phyloP scores from a whole-genome alignment of 1,140 invertebrate species.

The Zaprionus inermis region DNA sequence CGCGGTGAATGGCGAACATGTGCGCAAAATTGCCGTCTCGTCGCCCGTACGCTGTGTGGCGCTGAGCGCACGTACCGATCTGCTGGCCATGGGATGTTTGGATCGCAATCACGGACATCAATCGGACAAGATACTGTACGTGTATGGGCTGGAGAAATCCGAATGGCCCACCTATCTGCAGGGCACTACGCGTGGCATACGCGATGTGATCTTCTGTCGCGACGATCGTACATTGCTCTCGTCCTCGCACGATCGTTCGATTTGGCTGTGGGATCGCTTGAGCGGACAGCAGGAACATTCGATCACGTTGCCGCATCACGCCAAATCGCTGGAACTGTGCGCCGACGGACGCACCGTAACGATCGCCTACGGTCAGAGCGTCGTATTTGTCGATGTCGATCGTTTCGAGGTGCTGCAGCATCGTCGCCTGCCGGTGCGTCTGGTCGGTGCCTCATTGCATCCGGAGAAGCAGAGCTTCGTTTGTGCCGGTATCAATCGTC shows the following conservation, averaged over 20 bases:
- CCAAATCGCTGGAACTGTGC: slow-evolving; percentile 95
- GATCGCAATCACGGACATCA: slow-evolving; percentile 16
- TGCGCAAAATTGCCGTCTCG: slow-evolving; percentile 94
- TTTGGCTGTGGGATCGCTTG: slow-evolving; percentile 92
- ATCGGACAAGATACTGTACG: slow-evolving; percentile 91
- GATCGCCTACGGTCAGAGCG: slow-evolving; percentile 90
- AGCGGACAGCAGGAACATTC: slow-evolving; percentile 91
- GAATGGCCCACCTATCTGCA: slow-evolving; percentile 84
- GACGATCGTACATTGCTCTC: slow-evolving; percentile 92
- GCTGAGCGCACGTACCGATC: slow-evolving; percentile 85
- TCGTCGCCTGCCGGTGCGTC: slow-evolving; percentile 91
- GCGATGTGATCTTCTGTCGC: slow-evolving; percentile 87
- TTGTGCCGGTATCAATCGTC: slow-evolving; percentile 96
- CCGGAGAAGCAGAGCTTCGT: slow-evolving; percentile 95
- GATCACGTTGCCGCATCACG: slow-evolving; percentile 91
- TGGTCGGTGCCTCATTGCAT: slow-evolving; percentile 96
- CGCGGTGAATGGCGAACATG: slow-evolving; percentile 93
- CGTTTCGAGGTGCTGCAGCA: slow-evolving; percentile 92
- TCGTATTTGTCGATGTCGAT: slow-evolving; percentile 91
- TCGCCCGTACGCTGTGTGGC: slow-evolving; percentile 98
- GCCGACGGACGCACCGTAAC: slow-evolving; percentile 92
- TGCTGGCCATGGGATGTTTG: slow-evolving; percentile 34
- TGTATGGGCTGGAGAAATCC: slow-evolving; percentile 94
- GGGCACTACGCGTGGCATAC: slow-evolving; percentile 34
- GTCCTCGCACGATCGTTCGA: slow-evolving; percentile 95